A percentile compares a stretch with the other conserved stretches of the same genome.
phyloP scores from a whole-genome alignment of 2,888 invertebrate genomes.

The Hirtodrosophila histrioides region DNA sequence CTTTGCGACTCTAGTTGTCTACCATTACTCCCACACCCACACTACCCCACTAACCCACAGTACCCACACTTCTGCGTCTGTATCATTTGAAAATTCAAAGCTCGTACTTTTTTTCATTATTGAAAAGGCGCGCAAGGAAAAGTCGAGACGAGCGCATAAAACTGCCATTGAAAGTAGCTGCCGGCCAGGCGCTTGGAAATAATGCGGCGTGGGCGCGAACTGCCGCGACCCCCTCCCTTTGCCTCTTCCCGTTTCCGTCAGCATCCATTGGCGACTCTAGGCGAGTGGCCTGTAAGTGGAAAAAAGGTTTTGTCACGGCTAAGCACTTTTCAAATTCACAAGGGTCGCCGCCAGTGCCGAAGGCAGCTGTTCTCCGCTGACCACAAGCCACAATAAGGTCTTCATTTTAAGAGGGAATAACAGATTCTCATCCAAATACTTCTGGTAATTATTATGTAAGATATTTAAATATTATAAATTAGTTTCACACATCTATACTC shows the following conservation, averaged over 20 bases:
- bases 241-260: neutral
- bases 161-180: conserved; percentile 66
- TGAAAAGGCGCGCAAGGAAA: conserved; percentile 58
- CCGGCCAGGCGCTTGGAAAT: conserved; percentile 50
- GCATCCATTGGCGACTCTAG: conserved; percentile 18
- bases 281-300: conserved; percentile 62
- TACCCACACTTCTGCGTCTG: conserved; percentile 17
- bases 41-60: too few relatives aligned
- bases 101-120: conserved; percentile 70
- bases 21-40: conserved; percentile 5
- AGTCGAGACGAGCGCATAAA: conserved; percentile 56
- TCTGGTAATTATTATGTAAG: too few relatives aligned
- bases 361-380: conserved; percentile 43
- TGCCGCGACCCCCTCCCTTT: conserved; percentile 12
- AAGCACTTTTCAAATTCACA: conserved; percentile 69
- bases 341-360: conserved; percentile 37
- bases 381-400: conserved; percentile 47
- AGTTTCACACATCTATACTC: too few relatives aligned
- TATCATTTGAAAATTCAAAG: conserved; percentile 74
- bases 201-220: conserved; percentile 64
- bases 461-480: too few relatives aligned
- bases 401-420: conserved; percentile 5
- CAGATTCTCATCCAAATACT: neutral
- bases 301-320: conserved; percentile 76
- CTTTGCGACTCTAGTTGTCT: conserved; percentile 57